Base-by-base conservation (phyloP, 2,797 vertebrate species). In the Scolopax rusticola region DNA sequence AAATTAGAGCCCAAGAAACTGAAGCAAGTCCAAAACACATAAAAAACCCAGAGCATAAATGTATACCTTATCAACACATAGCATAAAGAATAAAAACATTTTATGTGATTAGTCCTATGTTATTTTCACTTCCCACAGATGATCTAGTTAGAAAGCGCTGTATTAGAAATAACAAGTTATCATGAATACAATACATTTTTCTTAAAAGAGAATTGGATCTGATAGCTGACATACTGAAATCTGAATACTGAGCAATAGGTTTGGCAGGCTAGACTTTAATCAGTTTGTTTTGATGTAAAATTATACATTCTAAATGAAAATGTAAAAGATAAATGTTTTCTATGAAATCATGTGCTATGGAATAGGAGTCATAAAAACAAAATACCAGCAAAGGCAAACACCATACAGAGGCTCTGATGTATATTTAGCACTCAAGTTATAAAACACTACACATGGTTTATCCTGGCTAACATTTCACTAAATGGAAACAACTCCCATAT, bases 1-100 rank as follows among this genome's bases (percentile, higher is more conserved):
- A 48, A 53, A 61, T 24, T 48, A 30, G 65, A 48, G 25, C 30
- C 19, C 24, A 40, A 63, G 24, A 54, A 67, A 33, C 54, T 68
- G 12, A 17, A 60, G 32, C n/a, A 54, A 54, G 24, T 24, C 23
- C 12, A 25, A 43, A 43, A 40, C 12, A 63, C 30, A 47, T 11
- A 47, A 61, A 78, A 60, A 9, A 2, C 23, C 8, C n/a, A 47
- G 43, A 48, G 13, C 33, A 47, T n/a, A 25, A 11, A 60, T 28
- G n/a, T 53, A 45, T n/a, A 59, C 13, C 50, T 15, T 53, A 61
- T 54, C 28, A 47, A 69, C 30, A 36, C 11, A 74, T 3, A 50
- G 5, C 2, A 0, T 40, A 40, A 86, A 61, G 56, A 68, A 47
- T 19, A 60, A 45, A 61, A 25, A 2, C 1, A 4, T 15, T 33